Conservation (phyloP, 2,888 invertebrate genomes). For the Neoitamus cyanurus region DNA sequence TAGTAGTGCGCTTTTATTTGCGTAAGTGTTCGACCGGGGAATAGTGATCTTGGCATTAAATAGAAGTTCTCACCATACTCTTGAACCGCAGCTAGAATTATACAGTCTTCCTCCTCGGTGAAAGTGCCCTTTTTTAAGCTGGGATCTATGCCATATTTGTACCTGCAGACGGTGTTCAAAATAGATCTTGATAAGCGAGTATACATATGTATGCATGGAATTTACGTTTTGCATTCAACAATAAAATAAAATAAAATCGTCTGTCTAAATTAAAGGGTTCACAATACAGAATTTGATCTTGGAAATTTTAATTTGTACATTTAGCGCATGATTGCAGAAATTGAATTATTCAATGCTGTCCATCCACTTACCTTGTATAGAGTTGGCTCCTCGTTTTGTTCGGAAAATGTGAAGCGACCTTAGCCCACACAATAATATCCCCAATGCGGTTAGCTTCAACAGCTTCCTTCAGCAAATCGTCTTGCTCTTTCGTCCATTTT, state of each 20-base stretch:
- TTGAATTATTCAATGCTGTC: not conserved
- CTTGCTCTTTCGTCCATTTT: slow-evolving; percentile 78
- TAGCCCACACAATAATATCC: slow-evolving; percentile 79
- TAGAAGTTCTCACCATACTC: slow-evolving; percentile 73
- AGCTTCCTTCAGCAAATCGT: slow-evolving; percentile 72
- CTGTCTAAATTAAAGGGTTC: too few relatives aligned
- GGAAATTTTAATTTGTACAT: too few relatives aligned
- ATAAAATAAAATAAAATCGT: too few relatives aligned
- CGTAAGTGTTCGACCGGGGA: slow-evolving; percentile 72
- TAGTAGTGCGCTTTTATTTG: slow-evolving; percentile 74
- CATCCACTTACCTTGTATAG: slow-evolving; percentile 69
- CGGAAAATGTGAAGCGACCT: slow-evolving; percentile 73
- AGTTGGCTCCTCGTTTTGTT: slow-evolving; percentile 75
- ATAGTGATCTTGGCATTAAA: slow-evolving; percentile 69
- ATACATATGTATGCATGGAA: too few relatives aligned
- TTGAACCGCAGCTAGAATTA: slow-evolving; percentile 72
- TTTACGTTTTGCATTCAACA: too few relatives aligned
- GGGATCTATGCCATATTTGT: slow-evolving; percentile 66
- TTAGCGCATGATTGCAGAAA: too few relatives aligned
- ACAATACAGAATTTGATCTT: too few relatives aligned
- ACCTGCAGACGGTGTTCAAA: slow-evolving; percentile 60
- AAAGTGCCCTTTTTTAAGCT: slow-evolving; percentile 73
- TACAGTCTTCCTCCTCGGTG: slow-evolving; percentile 74
- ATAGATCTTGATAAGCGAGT: too few relatives aligned
- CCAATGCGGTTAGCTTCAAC: slow-evolving; percentile 75